These are phyloP conservation scores for Cerastoderma edule DNA, from an alignment of 2,888 invertebrate genomes.

Conservation along the genomic window DNA sequence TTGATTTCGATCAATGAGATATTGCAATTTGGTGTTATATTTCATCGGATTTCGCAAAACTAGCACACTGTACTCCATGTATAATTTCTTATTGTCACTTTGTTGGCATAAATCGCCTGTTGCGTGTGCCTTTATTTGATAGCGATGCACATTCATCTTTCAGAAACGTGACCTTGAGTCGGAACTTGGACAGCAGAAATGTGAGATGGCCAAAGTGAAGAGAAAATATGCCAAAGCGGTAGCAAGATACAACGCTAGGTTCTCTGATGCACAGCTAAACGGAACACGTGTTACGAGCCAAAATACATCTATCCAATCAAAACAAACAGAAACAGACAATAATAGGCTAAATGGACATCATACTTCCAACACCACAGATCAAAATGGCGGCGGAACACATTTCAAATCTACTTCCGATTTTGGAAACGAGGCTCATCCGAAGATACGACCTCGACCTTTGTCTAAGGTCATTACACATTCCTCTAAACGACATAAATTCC, in stretches of 20 bases:
- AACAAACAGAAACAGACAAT: conserved; percentile 5
- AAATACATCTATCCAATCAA: background rate
- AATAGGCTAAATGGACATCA: background rate
- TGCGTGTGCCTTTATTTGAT: too few relatives aligned
- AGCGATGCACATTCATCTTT: background rate
- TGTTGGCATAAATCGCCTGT: too few relatives aligned
- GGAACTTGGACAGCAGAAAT: background rate
- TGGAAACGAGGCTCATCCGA: conserved; percentile 1
- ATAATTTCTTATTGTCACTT: too few relatives aligned
- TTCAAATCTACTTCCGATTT: background rate
- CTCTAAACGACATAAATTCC: background rate
- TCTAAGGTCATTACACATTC: conserved; percentile 14
- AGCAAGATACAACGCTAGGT: conserved; percentile 13
- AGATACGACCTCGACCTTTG: conserved; percentile 4
- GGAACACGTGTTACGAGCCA: background rate
- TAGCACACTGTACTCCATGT: too few relatives aligned
- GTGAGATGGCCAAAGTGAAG: conserved; percentile 3
- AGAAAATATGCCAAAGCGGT: conserved; percentile 21
- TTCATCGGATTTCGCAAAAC: too few relatives aligned
- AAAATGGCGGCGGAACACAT: background rate
- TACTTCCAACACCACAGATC: background rate
- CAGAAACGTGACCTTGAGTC: conserved; percentile 2
- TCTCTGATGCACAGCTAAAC: conserved; percentile 9
- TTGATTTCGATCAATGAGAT: too few relatives aligned
- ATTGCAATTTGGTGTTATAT: too few relatives aligned